Base-by-base conservation (phyloP, 2,113 vertebrate species). In the Caracal caracal region DNA sequence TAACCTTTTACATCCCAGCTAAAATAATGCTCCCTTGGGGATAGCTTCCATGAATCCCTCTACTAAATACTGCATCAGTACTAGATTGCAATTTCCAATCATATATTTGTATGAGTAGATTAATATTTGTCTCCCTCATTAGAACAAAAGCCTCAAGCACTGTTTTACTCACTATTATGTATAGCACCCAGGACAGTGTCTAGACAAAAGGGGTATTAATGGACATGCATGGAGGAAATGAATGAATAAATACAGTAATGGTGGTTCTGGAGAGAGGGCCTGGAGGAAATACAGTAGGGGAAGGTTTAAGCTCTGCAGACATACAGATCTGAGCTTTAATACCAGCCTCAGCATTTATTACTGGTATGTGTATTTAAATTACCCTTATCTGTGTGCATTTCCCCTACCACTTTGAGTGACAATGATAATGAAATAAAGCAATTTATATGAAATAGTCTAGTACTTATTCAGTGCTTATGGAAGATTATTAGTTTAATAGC, bases 11-110 rank as follows among this genome's bases (percentile, higher is more conserved):
- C 12, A 86, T 78, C 0, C 30, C 43, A 81, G 47, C 33, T 93
- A 71, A 87, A 90, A 83, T 61, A n/a, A 22, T 86, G 28, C 26
- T 94, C 13, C 35, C 59, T 4, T 17, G 26, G 6, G 20, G 43
- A 92, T 6, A 88, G 56, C 12, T 80, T 65, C 33, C 8, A 43
- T 40, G n/a, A 79, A 87, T n/a, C 37, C 3, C 11, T 88, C 56
- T 28, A 70, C 30, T 96, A 93, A 80, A 93, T 76, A 70, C 2
- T 19, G 75, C 75, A 81, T 76, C 28, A 91, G 59, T 65, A 6
- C 65, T 88, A 86, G 61, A 91, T 93, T 93, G 88, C 22, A 85
- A 51, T 91, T 70, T 88, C 40, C 56, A 96, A n/a, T 80, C 76
- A 90, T 83, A 63, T 66, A 37, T 92, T 56, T 93, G 3, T 35